phyloP scores from a whole-genome alignment of 2,113 vertebrate species.

The Bufo bufo region DNA sequence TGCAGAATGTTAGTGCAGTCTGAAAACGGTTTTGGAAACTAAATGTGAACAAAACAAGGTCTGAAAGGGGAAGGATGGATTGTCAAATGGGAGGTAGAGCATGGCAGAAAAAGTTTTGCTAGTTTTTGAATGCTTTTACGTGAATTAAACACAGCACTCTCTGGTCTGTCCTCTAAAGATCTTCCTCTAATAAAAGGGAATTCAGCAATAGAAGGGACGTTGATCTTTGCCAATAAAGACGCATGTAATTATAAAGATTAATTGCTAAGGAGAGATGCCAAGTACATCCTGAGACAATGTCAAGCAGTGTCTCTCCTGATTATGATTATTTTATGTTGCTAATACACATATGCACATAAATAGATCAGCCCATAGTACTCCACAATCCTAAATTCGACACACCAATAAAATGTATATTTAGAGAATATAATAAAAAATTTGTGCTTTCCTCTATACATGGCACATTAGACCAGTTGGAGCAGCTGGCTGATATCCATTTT shows the following conservation, averaged over 20 bases:
- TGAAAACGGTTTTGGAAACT: not conserved
- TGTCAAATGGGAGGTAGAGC: not conserved
- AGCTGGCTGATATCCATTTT: too few relatives aligned
- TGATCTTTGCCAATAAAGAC: conserved; percentile 41
- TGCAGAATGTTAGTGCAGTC: not conserved
- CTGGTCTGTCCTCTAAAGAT: conserved; percentile 36
- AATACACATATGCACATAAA: not conserved
- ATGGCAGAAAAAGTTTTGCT: not conserved
- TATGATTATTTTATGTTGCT: not conserved
- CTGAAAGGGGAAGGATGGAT: not conserved
- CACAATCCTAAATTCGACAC: not conserved
- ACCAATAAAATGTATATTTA: not conserved
- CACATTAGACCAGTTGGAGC: not conserved
- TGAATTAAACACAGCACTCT: not conserved
- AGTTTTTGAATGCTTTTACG: conserved; percentile 12
- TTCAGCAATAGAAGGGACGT: conserved; percentile 28
- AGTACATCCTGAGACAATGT: conserved; percentile 24
- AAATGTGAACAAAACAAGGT: not conserved
- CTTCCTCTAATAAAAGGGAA: conserved; percentile 8
- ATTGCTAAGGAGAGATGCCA: conserved; percentile 25
- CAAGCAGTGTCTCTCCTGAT: not conserved
- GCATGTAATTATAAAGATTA: conserved; percentile 49
- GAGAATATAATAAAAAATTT: not conserved
- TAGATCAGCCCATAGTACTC: not conserved
- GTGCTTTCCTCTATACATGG: not conserved